phyloP scores from a whole-genome alignment of 2,113 vertebrate species.

The Stictonetta naevosa region DNA sequence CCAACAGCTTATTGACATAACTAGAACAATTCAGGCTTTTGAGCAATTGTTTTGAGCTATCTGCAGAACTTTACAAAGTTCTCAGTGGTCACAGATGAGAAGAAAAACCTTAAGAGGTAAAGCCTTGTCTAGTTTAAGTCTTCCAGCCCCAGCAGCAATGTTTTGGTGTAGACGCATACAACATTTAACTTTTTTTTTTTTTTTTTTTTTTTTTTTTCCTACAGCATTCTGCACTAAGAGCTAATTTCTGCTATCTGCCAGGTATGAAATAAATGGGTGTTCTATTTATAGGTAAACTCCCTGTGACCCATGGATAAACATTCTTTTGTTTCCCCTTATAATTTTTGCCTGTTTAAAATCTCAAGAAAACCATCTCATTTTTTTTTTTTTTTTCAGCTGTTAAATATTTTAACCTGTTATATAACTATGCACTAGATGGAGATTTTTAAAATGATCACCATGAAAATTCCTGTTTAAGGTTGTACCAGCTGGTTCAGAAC shows the following conservation, averaged over 20 bases:
- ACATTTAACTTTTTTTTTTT: background rate
- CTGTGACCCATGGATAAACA: background rate
- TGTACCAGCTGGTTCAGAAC: background rate
- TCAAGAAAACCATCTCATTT: background rate
- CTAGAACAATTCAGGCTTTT: background rate
- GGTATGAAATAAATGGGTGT: background rate
- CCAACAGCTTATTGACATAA: background rate
- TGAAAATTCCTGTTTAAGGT: background rate
- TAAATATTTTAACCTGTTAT: background rate
- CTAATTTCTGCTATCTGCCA: background rate
- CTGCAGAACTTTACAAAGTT: background rate
- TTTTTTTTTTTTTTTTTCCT: background rate
- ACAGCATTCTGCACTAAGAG: background rate
- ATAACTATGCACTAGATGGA: background rate
- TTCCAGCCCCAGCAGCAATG: background rate
- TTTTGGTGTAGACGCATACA: background rate
- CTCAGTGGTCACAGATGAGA: background rate
- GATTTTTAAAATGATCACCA: background rate
- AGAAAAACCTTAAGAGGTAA: background rate
- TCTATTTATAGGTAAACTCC: conserved; percentile 47
- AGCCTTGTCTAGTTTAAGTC: background rate
- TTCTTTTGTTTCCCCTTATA: background rate
- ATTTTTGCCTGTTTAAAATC: background rate
- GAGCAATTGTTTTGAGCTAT: background rate
- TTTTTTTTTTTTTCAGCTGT: background rate